Conservation (phyloP, 1,140 invertebrate genomes). For the Microplitis demolitor region DNA sequence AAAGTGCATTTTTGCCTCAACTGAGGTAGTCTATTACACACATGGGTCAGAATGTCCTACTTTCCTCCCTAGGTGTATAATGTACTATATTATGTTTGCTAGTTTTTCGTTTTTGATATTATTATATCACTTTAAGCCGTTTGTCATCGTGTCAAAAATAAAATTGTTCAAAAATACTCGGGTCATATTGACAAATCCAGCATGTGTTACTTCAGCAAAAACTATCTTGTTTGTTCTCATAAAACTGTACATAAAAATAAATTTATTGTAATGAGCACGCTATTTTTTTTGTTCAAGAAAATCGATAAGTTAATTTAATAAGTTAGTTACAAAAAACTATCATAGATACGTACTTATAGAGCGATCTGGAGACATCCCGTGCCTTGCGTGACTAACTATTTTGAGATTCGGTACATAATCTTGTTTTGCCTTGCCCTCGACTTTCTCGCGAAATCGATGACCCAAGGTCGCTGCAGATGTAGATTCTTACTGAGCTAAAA, state of each 20-base stretch:
- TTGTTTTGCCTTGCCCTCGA: background rate
- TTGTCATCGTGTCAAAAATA: no score
- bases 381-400: constrained; percentile 38
- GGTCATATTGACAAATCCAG: no score
- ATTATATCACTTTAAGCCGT: no score
- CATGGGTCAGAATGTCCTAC: no score
- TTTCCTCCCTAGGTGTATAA: no score
- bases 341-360: background rate
- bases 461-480: constrained; percentile 43
- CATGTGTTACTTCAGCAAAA: no score
- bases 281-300: background rate
- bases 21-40: no score
- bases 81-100: no score
- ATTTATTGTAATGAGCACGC: background rate
- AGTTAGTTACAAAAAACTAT: background rate
- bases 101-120: no score
- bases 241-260: background rate
- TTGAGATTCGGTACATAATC: constrained; percentile 25
- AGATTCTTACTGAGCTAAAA: background rate
- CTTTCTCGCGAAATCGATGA: constrained; percentile 32
- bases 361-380: constrained; percentile 17
- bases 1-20: no score
- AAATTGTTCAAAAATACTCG: no score
- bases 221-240: no score
- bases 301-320: background rate